These are phyloP conservation scores for Melieria picta DNA, from an alignment of 2,888 invertebrate genomes.

Conservation along the genomic window DNA sequence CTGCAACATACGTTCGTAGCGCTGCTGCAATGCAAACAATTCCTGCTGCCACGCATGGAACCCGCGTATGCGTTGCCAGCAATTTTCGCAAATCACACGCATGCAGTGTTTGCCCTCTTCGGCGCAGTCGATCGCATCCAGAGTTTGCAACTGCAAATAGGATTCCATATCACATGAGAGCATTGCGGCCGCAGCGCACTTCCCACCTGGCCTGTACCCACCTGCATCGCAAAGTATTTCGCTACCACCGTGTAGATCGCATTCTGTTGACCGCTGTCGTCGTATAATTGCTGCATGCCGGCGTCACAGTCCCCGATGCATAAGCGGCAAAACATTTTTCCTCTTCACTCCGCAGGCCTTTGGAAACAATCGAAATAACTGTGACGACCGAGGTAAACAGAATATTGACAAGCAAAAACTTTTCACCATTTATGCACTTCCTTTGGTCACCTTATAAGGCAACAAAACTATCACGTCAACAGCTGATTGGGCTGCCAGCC, in stretches of 20 bases:
- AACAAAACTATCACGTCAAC: too few relatives aligned
- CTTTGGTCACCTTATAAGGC: too few relatives aligned
- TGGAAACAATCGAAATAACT: too few relatives aligned
- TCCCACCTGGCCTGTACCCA: background rate
- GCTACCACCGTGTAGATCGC: conserved; percentile 22
- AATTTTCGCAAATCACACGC: conserved; percentile 34
- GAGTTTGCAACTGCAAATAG: background rate
- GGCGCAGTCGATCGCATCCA: background rate
- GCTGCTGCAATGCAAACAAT: conserved; percentile 26
- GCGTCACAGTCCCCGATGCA: conserved; percentile 31
- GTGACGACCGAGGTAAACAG: too few relatives aligned
- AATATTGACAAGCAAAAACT: too few relatives aligned
- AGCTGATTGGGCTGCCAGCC: too few relatives aligned
- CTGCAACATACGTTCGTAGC: conserved; percentile 15
- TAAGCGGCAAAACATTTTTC: conserved; percentile 31
- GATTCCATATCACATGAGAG: background rate
- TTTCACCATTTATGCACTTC: too few relatives aligned
- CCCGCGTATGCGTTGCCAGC: conserved; percentile 41
- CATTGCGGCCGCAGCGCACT: background rate
- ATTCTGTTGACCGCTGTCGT: conserved; percentile 17
- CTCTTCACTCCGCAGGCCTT: too few relatives aligned
- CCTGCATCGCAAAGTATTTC: conserved; percentile 35
- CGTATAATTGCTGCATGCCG: conserved; percentile 12
- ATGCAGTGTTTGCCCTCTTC: background rate
- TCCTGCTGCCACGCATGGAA: conserved; percentile 40